Conservation (phyloP, 2,113 vertebrate species). For the Circaetus gallicus region DNA sequence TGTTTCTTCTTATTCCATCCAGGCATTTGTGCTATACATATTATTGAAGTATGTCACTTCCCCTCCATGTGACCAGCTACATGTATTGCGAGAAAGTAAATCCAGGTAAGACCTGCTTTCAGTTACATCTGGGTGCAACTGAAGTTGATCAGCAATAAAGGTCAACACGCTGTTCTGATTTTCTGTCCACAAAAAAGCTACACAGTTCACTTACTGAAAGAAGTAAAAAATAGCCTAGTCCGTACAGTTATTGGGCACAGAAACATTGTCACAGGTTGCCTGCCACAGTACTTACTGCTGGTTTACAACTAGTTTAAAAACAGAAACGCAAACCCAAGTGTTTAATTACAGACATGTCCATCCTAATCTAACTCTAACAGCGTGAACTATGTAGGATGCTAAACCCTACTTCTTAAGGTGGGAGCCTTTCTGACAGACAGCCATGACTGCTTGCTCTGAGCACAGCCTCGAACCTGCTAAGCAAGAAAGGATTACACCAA, state of each 20-base stretch:
- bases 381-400: not conserved
- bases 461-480: not conserved
- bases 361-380: not conserved
- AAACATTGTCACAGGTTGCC: not conserved
- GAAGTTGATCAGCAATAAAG: conserved; percentile 24
- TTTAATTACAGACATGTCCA: not conserved
- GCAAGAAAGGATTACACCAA: not conserved
- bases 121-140: not conserved
- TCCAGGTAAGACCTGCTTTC: conserved; percentile 12
- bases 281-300: not conserved
- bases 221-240: not conserved
- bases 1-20: not conserved
- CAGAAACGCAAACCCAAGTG: not conserved
- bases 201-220: not conserved
- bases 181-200: conserved; percentile 7
- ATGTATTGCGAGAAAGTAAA: not conserved
- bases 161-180: not conserved
- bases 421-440: not conserved
- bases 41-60: not conserved
- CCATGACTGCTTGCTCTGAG: not conserved
- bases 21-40: not conserved
- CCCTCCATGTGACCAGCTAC: not conserved
- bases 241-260: not conserved
- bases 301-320: not conserved
- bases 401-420: not conserved